Conservation (phyloP, 2,888 invertebrate species). For the Escarpia spicata region DNA sequence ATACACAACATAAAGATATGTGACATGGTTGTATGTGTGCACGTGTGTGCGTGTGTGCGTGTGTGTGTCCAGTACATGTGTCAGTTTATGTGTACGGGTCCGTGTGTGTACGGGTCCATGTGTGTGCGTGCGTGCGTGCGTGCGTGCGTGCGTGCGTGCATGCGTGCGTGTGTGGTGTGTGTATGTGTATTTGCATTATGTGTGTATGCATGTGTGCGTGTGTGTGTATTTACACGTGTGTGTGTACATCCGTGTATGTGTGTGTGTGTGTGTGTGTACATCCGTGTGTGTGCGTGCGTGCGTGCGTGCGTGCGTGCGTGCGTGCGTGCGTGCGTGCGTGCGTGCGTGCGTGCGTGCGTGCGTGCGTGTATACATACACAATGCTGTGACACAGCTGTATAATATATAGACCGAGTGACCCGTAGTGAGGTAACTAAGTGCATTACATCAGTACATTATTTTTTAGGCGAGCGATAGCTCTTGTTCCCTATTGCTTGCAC, state of each 20-base stretch:
- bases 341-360: background rate
- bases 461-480: too few species aligned
- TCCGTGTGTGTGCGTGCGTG: slow-evolving; percentile 6
- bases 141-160: background rate
- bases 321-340: background rate
- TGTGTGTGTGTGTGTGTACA: background rate
- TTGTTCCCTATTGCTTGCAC: too few species aligned
- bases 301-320: too few species aligned
- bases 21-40: too few species aligned
- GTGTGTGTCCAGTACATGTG: background rate
- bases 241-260: background rate
- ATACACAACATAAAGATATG: too few species aligned
- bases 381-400: too few species aligned
- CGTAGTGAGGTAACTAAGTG: too few species aligned
- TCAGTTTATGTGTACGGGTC: background rate
- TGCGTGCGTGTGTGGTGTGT: background rate
- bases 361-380: background rate
- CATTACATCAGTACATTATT: too few species aligned
- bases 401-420: too few species aligned
- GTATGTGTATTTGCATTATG: background rate
- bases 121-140: background rate
- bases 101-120: background rate
- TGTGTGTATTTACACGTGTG: background rate
- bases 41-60: too few species aligned
- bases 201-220: background rate